Evolutionary conservation across 1,140 invertebrate genomes (phyloP).

Genomic region (Popillia japonica): DNA sequence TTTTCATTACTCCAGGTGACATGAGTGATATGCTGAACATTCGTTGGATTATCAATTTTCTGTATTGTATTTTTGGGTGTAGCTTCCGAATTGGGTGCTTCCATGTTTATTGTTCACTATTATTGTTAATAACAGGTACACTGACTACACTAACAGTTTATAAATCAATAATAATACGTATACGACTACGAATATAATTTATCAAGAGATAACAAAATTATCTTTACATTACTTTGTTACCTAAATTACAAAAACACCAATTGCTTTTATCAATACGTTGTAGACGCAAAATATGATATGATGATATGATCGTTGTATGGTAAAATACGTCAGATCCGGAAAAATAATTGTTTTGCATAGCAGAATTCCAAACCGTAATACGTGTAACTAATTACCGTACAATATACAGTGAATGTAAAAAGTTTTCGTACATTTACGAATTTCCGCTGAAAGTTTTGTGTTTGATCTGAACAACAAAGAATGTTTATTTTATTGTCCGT

Average conservation of each 20-base stretch:
- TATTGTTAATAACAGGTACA: too few species aligned
- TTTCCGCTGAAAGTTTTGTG: too few species aligned
- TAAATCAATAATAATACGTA: too few species aligned
- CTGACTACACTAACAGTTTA: too few species aligned
- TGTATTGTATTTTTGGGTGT: background rate
- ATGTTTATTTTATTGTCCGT: too few species aligned
- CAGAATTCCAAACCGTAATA: background rate
- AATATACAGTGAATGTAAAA: too few species aligned
- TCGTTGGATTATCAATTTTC: background rate
- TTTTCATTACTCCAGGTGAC: conserved; percentile 22
- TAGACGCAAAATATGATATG: background rate
- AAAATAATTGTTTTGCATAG: background rate
- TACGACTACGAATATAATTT: background rate
- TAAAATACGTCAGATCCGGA: conserved; percentile 19
- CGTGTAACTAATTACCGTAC: too few species aligned
- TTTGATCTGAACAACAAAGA: too few species aligned
- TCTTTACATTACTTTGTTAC: background rate
- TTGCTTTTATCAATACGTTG: background rate
- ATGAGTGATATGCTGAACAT: conserved; percentile 15
- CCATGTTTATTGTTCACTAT: too few species aligned
- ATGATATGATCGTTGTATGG: background rate
- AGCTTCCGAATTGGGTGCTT: background rate
- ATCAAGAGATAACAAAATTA: background rate
- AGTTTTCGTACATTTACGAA: too few species aligned
- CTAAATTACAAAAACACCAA: background rate